Conservation (phyloP, 2,113 vertebrate species). For the Phyllostomus discolor region DNA sequence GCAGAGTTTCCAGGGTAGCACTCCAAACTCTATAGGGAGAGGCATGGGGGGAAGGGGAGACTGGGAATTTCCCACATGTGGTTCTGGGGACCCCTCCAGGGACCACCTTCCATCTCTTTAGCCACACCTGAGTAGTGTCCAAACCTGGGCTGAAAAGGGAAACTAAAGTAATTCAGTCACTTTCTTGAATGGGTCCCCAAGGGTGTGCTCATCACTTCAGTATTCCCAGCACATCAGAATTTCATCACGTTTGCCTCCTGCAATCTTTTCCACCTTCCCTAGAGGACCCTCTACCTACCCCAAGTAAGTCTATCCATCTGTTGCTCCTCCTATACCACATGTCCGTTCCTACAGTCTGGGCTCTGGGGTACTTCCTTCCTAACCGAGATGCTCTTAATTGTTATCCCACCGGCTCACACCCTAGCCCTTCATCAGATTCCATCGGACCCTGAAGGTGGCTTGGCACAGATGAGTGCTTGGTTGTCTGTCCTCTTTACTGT, state of each 20-base stretch:
- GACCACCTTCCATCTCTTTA: not conserved
- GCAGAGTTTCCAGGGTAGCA: not conserved
- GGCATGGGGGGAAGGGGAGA: accelerated
- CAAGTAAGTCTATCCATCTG: not conserved
- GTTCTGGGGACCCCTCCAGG: too few relatives aligned
- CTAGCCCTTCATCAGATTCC: not conserved
- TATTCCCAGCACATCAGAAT: not conserved
- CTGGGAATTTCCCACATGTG: not conserved
- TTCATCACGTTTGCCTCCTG: accelerated
- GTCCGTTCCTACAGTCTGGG: not conserved
- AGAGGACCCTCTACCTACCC: not conserved
- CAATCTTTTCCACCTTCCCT: not conserved
- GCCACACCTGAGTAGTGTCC: not conserved
- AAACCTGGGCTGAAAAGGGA: not conserved
- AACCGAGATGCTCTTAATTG: not conserved
- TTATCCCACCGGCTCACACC: not conserved
- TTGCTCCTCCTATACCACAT: not conserved
- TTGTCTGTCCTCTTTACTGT: not conserved
- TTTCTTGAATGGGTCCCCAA: not conserved
- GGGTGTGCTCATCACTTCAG: too few relatives aligned
- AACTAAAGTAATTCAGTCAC: not conserved
- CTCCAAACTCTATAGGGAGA: not conserved
- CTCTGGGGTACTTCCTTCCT: not conserved
- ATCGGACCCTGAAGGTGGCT: not conserved
- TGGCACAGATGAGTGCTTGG: not conserved